Conservation (phyloP, 2,888 invertebrate genomes). For the Stenichneumon culpator region DNA sequence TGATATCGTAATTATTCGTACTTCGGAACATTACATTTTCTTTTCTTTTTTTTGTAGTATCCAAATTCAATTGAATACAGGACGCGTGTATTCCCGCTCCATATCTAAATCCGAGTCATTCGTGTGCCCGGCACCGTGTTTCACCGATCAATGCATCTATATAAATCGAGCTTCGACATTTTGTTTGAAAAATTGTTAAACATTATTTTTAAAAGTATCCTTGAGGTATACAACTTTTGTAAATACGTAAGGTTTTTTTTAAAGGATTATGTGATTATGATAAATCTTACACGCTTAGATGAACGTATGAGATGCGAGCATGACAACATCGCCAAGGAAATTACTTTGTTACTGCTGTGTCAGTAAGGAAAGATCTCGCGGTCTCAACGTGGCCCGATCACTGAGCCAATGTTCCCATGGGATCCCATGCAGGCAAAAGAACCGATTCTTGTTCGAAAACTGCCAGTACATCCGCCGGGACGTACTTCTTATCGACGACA, state of each 20-base stretch:
- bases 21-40: conserved; percentile 32
- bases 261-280: conserved; percentile 30
- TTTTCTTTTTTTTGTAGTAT: conserved; percentile 15
- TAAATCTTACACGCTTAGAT: conserved; percentile 31
- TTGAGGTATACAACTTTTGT: conserved; percentile 21
- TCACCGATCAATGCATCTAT: conserved; percentile 20
- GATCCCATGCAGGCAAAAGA: conserved; percentile 96
- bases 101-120: not conserved
- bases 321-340: conserved; percentile 33
- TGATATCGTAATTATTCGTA: conserved; percentile 25
- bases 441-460: conserved; percentile 92
- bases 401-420: conserved; percentile 94
- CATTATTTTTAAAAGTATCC: conserved; percentile 17
- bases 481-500: conserved; percentile 94
- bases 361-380: conserved; percentile 32
- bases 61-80: not conserved
- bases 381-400: conserved; percentile 69
- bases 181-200: conserved; percentile 57
- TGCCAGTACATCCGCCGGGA: conserved; percentile 90
- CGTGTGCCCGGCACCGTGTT: conserved; percentile 11
- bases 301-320: conserved; percentile 44
- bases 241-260: conserved; percentile 8
- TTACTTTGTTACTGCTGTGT: conserved; percentile 57
- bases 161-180: conserved; percentile 10
- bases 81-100: not conserved